Evolutionary conservation across 53 echinoderm and acorn worm species (phyloP).

Genomic region (Apostichopus leukothele): DNA sequence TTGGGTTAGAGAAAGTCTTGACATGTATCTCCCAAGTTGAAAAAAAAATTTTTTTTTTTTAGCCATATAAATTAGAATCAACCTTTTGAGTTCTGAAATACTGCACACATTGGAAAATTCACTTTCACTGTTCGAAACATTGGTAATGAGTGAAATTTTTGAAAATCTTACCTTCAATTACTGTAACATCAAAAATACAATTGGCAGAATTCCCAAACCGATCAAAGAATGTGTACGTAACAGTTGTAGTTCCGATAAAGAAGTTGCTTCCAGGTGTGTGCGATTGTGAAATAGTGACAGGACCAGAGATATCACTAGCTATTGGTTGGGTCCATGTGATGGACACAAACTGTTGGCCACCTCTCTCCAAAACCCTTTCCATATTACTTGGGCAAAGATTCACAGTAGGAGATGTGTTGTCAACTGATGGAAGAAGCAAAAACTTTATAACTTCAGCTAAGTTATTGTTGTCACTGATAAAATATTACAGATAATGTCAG

Average conservation of each 20-base stretch:
- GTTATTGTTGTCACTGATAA: too few relatives aligned
- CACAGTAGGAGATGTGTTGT: slow-evolving; percentile 15
- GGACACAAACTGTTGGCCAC: background rate
- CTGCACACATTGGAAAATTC: too few relatives aligned
- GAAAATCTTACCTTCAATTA: slow-evolving; percentile 40
- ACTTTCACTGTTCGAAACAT: too few relatives aligned
- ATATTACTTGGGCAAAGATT: slow-evolving; percentile 30
- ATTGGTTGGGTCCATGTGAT: slow-evolving; percentile 3
- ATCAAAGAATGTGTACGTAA: slow-evolving; percentile 62
- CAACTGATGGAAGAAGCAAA: slow-evolving; percentile 38
- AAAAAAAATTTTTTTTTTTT: too few relatives aligned
- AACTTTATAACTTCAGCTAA: too few relatives aligned
- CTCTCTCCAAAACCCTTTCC: slow-evolving; percentile 18
- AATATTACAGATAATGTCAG: background rate
- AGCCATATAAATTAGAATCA: too few relatives aligned
- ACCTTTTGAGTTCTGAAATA: too few relatives aligned
- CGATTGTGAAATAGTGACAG: slow-evolving; percentile 15
- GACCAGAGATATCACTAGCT: background rate
- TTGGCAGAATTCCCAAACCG: slow-evolving; percentile 22
- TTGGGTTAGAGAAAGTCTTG: too few relatives aligned
- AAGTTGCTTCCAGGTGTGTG: slow-evolving; percentile 42
- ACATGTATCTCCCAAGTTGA: too few relatives aligned
- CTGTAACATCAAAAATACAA: slow-evolving; percentile 52
- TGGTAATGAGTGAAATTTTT: background rate
- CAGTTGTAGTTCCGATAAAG: slow-evolving; percentile 55